phyloP scores from a whole-genome alignment of 1,140 invertebrate species.

The Heterodera carotae region DNA sequence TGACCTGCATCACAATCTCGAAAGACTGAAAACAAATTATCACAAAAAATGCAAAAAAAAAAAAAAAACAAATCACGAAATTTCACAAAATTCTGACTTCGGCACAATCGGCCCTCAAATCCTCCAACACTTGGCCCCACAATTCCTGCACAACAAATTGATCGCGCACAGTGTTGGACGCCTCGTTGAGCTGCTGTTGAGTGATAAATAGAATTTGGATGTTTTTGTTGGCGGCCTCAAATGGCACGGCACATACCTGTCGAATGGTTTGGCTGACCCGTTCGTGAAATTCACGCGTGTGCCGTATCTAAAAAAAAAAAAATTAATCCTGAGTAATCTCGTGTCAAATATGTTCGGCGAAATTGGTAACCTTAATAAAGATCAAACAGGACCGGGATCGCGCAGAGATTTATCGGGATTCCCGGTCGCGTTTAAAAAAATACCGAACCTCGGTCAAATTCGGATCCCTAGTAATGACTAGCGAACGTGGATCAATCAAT shows the following conservation, averaged over 20 bases:
- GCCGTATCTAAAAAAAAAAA: conserved; percentile 8
- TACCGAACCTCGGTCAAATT: too few species aligned
- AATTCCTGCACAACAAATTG: conserved; percentile 43
- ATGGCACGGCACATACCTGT: conserved; percentile 28
- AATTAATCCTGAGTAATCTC: too few species aligned
- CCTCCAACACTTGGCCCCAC: conserved; percentile 43
- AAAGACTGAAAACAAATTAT: conserved; percentile 19
- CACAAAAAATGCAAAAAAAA: conserved; percentile 17
- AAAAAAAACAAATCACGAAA: too few species aligned
- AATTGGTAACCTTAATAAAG: too few species aligned
- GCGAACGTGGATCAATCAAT: too few species aligned
- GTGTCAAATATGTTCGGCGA: too few species aligned
- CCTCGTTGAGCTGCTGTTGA: conserved; percentile 15
- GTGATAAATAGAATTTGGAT: not conserved
- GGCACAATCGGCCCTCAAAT: conserved; percentile 43
- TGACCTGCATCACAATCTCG: conserved; percentile 12
- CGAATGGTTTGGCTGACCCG: conserved; percentile 33
- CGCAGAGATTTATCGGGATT: too few species aligned
- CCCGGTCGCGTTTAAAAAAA: too few species aligned
- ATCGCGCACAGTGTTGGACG: conserved; percentile 19
- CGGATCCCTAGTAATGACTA: too few species aligned
- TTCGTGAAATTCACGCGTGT: conserved; percentile 39
- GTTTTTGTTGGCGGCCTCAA: not conserved
- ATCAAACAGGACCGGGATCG: too few species aligned
- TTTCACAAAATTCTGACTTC: conserved; percentile 12